Conservation (phyloP, 2,113 vertebrate species). For the Cinclus mexicanus region DNA sequence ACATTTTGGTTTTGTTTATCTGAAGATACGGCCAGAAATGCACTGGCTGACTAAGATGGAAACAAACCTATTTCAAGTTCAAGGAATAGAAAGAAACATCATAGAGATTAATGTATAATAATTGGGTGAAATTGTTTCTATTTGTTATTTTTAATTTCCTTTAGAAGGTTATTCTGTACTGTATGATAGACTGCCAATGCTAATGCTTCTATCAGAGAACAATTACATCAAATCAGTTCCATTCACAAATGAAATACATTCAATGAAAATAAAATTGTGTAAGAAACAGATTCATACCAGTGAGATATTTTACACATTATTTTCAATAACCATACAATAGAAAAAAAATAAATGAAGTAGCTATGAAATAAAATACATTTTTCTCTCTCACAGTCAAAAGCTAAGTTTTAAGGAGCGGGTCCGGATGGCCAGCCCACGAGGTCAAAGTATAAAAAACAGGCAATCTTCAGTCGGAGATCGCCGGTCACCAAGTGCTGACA, state of each 20-base stretch:
- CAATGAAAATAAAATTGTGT: not conserved
- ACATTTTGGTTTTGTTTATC: constrained; percentile 20
- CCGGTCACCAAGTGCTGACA: constrained; percentile 87
- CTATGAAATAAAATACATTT: constrained; percentile 50
- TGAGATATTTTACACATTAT: not conserved
- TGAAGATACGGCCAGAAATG: constrained; percentile 53
- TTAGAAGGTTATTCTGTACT: not conserved
- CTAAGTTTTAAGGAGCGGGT: constrained; percentile 95
- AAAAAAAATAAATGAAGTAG: not conserved
- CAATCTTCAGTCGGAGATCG: constrained; percentile 87
- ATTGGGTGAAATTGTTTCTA: not conserved
- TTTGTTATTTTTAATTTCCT: not conserved
- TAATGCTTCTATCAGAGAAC: not conserved
- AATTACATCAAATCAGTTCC: not conserved
- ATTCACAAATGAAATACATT: not conserved
- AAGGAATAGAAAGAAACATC: not conserved
- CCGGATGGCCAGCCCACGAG: constrained; percentile 94
- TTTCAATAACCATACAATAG: not conserved
- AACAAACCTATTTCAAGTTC: not conserved
- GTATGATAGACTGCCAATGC: not conserved
- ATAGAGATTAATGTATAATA: not conserved
- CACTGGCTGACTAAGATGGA: constrained; percentile 23
- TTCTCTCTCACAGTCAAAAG: constrained; percentile 86
- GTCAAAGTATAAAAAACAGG: constrained; percentile 91
- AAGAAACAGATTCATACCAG: not conserved